Base-by-base conservation (phyloP, 2,797 vertebrate species). In the Enteromius thamalakanensis region DNA sequence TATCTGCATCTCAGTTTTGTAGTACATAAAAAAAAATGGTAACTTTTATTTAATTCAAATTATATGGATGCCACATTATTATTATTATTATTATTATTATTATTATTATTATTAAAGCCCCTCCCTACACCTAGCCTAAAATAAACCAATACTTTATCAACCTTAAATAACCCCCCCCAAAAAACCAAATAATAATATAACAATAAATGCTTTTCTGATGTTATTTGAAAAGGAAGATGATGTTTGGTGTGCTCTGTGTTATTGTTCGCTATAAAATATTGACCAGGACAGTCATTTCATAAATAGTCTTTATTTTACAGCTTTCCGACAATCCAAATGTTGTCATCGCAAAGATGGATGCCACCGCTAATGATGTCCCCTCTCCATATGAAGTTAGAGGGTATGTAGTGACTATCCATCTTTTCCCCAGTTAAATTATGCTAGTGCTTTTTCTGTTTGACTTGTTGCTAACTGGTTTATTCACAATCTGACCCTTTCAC, bases 291-390 rank as follows among this genome's bases (percentile, higher is more conserved):
- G 29, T 12, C 6, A 1, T n/a, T 65, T 32, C 5, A 23, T 58
- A 2, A 68, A 55, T 32, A 62, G 15, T 37, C 72, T 29, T 47
- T 72, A 2, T 79, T 53, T 79, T 67, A 4, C 72, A 99, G 98
- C 94, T 99, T 51, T 91, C 93, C 67, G 87, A 89, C 84, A 95
- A 98, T 91, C 96, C 97, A 88, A 97, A 96, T 84, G 91, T 99
- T 2, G 47, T 99, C 81, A 95, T 99, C 86, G 98, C 98, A 89
- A 99, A 99, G 94, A 99, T 99, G 98, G 98, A 99, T 1, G 98
- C 98, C 83, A 99, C 98, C 85, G 97, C 98, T 88, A 99, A 99
- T 67, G 98, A 99, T 79, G 98, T 99, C 88, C 98, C 98, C 85
- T 95, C 96, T 86, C 95, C 94, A 0, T 99, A 98, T 85, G 97